Percentiles rank a stretch among this genome's conserved stretches.
Conservation (phyloP, 2,113 vertebrate genomes). For the Cairina moschata region DNA sequence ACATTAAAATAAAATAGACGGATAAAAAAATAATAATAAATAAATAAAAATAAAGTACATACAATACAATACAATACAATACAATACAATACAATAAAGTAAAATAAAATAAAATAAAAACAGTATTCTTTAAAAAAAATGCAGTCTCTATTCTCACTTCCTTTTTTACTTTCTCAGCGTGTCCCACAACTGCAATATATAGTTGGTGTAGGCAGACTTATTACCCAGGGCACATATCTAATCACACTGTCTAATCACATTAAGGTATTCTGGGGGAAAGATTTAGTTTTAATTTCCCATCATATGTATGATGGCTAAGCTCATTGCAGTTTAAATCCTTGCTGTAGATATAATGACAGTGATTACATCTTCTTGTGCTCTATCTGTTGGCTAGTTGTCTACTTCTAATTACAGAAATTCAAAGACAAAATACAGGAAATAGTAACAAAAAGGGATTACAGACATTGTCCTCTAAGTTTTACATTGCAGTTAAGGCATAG, state of each 20-base stretch:
- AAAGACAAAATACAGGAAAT: background rate
- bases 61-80: background rate
- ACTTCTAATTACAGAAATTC: background rate
- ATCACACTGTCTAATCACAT: background rate
- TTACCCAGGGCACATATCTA: background rate
- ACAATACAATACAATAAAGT: too few species aligned
- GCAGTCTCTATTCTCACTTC: background rate
- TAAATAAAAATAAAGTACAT: too few species aligned
- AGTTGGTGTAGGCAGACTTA: background rate
- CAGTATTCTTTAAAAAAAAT: background rate
- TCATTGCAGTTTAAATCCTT: background rate
- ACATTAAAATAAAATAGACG: background rate
- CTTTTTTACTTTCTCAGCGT: too few species aligned
- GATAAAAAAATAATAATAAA: too few species aligned
- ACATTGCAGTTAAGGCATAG: background rate
- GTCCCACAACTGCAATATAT: background rate
- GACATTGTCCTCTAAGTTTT: background rate
- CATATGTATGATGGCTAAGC: background rate
- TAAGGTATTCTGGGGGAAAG: background rate
- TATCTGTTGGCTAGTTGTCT: rapidly evolving
- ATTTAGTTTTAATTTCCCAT: background rate
- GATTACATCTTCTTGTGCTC: background rate
- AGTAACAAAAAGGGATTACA: background rate
- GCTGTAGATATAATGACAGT: background rate
- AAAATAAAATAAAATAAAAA: background rate